A percentile compares a stretch with the other conserved stretches of the same genome.
phyloP scores from a whole-genome alignment of 2,888 invertebrate species.

The Campaea margaritaria region DNA sequence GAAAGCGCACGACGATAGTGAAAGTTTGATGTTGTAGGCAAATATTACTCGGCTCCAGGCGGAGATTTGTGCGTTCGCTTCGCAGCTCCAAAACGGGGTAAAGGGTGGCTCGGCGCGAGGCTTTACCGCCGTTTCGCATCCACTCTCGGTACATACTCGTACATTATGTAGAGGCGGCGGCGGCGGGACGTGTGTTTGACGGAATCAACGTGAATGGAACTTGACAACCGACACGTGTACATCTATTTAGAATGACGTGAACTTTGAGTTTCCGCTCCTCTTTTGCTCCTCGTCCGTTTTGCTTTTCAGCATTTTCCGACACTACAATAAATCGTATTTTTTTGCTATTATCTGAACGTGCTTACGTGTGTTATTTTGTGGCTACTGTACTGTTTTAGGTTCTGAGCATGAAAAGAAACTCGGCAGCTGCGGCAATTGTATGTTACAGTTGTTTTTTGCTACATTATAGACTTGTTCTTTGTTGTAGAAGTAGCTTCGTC shows the following conservation, averaged over 20 bases:
- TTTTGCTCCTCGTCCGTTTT: conserved; percentile 31
- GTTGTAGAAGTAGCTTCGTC: no score
- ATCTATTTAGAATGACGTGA: conserved; percentile 58
- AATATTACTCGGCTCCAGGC: conserved; percentile 80
- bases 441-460: no score
- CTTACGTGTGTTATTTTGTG: not conserved
- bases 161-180: conserved; percentile 68
- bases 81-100: conserved; percentile 73
- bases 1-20: conserved; percentile 82
- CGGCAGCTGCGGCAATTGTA: no score
- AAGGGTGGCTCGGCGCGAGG: conserved; percentile 63
- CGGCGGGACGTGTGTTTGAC: conserved; percentile 65
- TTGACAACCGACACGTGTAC: conserved; percentile 77
- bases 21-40: conserved; percentile 85
- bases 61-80: conserved; percentile 80
- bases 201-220: conserved; percentile 76
- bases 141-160: conserved; percentile 56
- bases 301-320: conserved; percentile 14
- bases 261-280: conserved; percentile 56
- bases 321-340: not conserved
- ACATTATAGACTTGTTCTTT: no score
- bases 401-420: no score
- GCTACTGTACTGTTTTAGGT: not conserved
- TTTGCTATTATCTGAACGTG: not conserved
- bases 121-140: conserved; percentile 57